phyloP scores from a whole-genome alignment of 2,797 vertebrate species.

The Sebastes taczanowskii region DNA sequence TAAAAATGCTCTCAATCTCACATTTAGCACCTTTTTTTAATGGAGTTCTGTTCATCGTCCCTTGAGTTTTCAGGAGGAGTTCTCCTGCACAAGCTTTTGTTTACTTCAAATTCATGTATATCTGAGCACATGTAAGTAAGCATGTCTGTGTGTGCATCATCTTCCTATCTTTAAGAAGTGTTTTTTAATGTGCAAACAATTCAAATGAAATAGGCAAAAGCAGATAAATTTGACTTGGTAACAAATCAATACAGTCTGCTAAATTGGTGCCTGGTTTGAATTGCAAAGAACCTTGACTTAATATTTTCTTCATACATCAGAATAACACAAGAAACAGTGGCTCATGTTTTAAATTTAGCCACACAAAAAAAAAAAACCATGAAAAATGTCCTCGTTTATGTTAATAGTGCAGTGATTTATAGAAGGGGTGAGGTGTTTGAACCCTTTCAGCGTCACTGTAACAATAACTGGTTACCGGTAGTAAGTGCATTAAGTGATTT shows the following conservation, averaged over 20 bases:
- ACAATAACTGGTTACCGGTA: not conserved
- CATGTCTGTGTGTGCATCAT: not conserved
- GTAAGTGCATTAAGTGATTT: conserved; percentile 9
- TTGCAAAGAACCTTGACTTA: not conserved
- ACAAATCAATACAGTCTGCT: not conserved
- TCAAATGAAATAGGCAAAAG: not conserved
- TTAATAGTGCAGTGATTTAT: not conserved
- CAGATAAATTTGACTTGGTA: too few relatives aligned
- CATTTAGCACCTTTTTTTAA: too few relatives aligned
- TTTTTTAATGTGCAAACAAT: not conserved
- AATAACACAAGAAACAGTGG: not conserved
- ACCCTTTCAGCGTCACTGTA: not conserved
- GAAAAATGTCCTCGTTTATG: not conserved
- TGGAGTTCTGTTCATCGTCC: not conserved
- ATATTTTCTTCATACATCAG: not conserved
- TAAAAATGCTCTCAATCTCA: too few relatives aligned
- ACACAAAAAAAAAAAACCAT: not conserved
- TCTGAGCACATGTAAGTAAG: not conserved
- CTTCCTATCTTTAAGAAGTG: too few relatives aligned
- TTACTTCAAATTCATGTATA: not conserved
- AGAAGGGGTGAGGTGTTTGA: not conserved
- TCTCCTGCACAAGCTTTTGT: not conserved
- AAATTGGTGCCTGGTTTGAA: not conserved
- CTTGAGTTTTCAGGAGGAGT: not conserved
- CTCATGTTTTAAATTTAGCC: not conserved